Percentiles rank a stretch among this genome's conserved stretches.
These are phyloP conservation scores for Limanda limanda DNA, from an alignment of 2,113 vertebrate species.

Conservation along the genomic window DNA sequence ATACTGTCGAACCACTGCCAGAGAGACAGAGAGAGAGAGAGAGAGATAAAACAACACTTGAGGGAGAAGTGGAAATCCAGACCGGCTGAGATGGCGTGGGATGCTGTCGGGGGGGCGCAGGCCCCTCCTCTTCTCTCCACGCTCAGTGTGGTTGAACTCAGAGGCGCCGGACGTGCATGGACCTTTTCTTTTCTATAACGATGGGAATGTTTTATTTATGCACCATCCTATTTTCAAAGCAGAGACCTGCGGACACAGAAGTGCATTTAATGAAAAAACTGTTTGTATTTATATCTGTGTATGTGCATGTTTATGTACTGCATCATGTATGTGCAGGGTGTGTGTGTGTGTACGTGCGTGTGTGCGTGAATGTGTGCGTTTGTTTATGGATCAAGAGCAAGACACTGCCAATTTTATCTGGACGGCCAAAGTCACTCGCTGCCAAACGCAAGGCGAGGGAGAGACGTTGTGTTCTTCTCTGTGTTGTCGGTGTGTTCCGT, in stretches of 20 bases:
- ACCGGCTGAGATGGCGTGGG: constrained; percentile 4
- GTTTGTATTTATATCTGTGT: constrained; percentile 70
- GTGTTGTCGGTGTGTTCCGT: constrained; percentile 51
- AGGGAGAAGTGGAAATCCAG: constrained; percentile 20
- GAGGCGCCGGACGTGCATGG: constrained; percentile 65
- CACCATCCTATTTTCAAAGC: constrained; percentile 70
- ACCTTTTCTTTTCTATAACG: constrained; percentile 72
- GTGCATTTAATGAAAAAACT: constrained; percentile 78
- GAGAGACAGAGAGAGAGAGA: constrained; percentile 29
- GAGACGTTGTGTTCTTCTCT: constrained; percentile 45
- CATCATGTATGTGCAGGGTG: constrained; percentile 45
- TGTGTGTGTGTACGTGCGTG: constrained; percentile 10
- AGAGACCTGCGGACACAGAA: constrained; percentile 78
- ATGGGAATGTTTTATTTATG: constrained; percentile 72
- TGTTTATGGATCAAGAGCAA: constrained; percentile 55
- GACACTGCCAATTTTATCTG: constrained; percentile 72
- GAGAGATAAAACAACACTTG: constrained; percentile 14
- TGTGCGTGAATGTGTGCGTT: constrained; percentile 4
- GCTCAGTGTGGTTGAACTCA: constrained; percentile 30
- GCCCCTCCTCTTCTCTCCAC: constrained; percentile 12
- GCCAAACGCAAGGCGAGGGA: constrained; percentile 50
- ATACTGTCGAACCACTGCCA: constrained; percentile 36
- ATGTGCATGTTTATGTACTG: constrained; percentile 77
- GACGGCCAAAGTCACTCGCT: constrained; percentile 66
- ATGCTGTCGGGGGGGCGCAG: constrained; percentile 10